These are phyloP conservation scores for Drosophila obscura DNA, from an alignment of 1,140 invertebrate species.

Conservation along the genomic window DNA sequence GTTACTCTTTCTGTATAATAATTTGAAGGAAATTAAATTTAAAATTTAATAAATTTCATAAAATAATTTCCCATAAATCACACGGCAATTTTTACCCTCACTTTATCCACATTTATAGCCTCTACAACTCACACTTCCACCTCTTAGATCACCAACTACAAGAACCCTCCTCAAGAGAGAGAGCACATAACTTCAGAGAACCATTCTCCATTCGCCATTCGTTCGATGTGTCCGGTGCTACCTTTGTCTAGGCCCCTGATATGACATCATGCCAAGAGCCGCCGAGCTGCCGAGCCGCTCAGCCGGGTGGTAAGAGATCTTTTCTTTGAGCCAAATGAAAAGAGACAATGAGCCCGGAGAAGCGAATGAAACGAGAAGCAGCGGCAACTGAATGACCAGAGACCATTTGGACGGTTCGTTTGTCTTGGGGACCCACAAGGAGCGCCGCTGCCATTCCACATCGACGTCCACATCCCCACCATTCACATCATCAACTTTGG, in stretches of 20 bases:
- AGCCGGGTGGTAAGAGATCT: constrained; percentile 6
- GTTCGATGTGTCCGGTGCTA: constrained; percentile 5
- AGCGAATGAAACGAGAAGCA: constrained; percentile 24
- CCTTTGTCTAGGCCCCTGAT: constrained; percentile 37
- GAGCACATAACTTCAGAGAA: constrained; percentile 2
- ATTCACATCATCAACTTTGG: constrained; percentile 37
- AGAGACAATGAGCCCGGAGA: constrained; percentile 21
- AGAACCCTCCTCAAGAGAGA: constrained; percentile 3
- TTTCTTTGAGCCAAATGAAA: constrained; percentile 34
- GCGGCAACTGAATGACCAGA: constrained; percentile 31
- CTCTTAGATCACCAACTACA: too few relatives aligned
- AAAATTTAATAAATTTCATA: too few relatives aligned
- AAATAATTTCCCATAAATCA: too few relatives aligned
- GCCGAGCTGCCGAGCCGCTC: background rate
- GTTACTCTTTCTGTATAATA: background rate
- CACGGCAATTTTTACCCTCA: too few relatives aligned
- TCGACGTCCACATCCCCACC: background rate
- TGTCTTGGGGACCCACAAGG: constrained; percentile 20
- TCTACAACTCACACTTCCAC: too few relatives aligned
- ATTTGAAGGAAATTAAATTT: too few relatives aligned
- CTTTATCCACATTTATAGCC: too few relatives aligned
- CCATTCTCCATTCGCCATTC: constrained; percentile 23
- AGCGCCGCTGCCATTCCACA: constrained; percentile 11
- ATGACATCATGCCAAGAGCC: constrained; percentile 47
- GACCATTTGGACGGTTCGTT: constrained; percentile 49